Conservation (phyloP, 1,140 invertebrate species). For the Acromyrmex heyeri region DNA sequence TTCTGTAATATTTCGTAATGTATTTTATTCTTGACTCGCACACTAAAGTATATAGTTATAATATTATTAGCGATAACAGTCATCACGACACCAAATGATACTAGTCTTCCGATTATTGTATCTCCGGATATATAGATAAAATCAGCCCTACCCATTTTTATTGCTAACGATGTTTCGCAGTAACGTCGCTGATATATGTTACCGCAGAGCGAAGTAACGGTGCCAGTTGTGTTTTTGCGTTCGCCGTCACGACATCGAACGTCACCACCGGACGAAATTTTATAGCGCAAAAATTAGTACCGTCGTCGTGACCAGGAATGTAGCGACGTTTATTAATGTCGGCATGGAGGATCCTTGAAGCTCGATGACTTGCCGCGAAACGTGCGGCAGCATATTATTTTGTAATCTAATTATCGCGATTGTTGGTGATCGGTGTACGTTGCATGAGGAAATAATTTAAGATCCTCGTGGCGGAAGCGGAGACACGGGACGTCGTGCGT, state of each 20-base stretch:
- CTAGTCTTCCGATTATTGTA: conserved; percentile 5
- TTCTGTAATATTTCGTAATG: background rate
- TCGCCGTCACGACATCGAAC: background rate
- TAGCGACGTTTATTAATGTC: conserved; percentile 50
- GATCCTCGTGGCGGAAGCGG: background rate
- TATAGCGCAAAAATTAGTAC: background rate
- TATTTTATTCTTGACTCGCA: too few relatives aligned
- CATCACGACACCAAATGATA: background rate
- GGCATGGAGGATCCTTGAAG: background rate
- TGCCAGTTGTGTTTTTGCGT: background rate
- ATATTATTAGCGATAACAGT: too few relatives aligned
- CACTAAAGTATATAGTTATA: too few relatives aligned
- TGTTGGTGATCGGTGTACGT: background rate
- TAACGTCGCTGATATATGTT: background rate
- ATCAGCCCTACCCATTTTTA: background rate
- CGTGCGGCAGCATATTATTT: conserved; percentile 47
- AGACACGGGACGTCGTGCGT: background rate
- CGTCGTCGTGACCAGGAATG: conserved; percentile 2
- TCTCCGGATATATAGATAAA: conserved; percentile 22
- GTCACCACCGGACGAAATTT: background rate
- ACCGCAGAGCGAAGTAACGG: background rate
- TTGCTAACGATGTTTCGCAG: background rate
- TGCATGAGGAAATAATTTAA: conserved; percentile 17
- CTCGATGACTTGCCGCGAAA: conserved; percentile 16
- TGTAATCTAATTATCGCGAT: background rate